Conservation (phyloP, 2,797 vertebrate species). For the Galagoides demidoff region DNA sequence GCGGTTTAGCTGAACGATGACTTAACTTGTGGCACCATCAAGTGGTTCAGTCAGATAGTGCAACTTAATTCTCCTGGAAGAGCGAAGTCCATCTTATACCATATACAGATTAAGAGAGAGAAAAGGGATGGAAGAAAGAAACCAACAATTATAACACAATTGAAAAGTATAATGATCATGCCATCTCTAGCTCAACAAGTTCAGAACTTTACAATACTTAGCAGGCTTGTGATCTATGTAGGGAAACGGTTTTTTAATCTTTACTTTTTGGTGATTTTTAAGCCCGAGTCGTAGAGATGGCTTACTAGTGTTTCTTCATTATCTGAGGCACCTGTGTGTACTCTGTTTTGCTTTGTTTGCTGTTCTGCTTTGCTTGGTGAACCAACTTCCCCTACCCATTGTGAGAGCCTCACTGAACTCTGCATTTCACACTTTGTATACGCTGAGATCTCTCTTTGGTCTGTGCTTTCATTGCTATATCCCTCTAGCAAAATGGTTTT, state of each 20-base stretch:
- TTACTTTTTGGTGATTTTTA: not conserved
- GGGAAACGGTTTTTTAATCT: not conserved
- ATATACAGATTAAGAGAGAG: not conserved
- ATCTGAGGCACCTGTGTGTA: not conserved
- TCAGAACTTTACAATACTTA: not conserved
- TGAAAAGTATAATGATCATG: not conserved
- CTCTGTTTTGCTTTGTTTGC: not conserved
- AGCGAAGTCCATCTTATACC: not conserved
- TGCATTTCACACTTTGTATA: not conserved
- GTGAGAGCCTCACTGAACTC: not conserved
- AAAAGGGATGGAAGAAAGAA: not conserved
- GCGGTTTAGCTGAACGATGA: not conserved
- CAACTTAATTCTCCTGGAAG: not conserved
- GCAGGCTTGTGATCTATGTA: not conserved
- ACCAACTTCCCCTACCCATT: not conserved
- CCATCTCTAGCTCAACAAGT: not conserved
- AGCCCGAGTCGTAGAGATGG: not conserved
- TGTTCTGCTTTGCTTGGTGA: not conserved
- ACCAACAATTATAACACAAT: not conserved
- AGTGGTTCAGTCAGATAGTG: constrained; percentile 71
- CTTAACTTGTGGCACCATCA: constrained; percentile 72
- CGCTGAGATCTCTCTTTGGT: not conserved
- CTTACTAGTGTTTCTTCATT: not conserved
- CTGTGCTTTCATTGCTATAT: not conserved
- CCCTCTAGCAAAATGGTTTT: not conserved